A percentile compares a stretch with the other conserved stretches of the same genome.
Evolutionary conservation across 2,888 invertebrate species (phyloP).

Genomic region (Gasteruption jaculator): DNA sequence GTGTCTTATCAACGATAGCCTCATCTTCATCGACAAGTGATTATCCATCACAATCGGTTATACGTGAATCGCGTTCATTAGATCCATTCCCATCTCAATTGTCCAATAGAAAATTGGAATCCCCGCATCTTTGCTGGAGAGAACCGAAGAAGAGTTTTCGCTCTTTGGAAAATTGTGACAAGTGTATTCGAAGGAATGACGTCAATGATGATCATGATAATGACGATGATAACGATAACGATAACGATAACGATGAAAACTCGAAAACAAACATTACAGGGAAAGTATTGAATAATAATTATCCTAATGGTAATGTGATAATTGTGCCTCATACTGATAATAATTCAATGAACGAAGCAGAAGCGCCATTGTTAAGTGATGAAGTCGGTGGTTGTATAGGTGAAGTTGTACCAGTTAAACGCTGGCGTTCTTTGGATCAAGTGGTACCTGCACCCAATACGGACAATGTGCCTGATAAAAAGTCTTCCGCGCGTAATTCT

Average conservation of each 20-base stretch:
- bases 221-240: no score
- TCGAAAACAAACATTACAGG: slow-evolving; percentile 51
- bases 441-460: slow-evolving; percentile 55
- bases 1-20: slow-evolving; percentile 64
- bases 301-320: slow-evolving; percentile 56
- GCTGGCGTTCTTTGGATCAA: slow-evolving; percentile 74
- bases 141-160: slow-evolving; percentile 46
- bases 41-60: slow-evolving; percentile 39
- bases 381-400: slow-evolving; percentile 44
- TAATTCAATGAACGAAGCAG: slow-evolving; percentile 46
- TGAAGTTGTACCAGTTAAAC: slow-evolving; percentile 52
- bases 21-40: slow-evolving; percentile 55
- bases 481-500: slow-evolving; percentile 60
- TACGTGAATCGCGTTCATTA: slow-evolving; percentile 63
- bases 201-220: slow-evolving; percentile 53
- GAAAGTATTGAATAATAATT: slow-evolving; percentile 55
- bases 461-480: slow-evolving; percentile 55
- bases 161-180: slow-evolving; percentile 55
- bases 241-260: slow-evolving; percentile 48
- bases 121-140: slow-evolving; percentile 36
- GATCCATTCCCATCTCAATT: slow-evolving; percentile 58
- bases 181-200: slow-evolving; percentile 45
- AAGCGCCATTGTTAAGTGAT: slow-evolving; percentile 51
- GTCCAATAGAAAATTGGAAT: slow-evolving; percentile 36
- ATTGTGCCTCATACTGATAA: slow-evolving; percentile 40